Evolutionary conservation across 2,888 invertebrate genomes (phyloP), one percentile per base, ranked within the genome.

Genomic region (Dynastes hyllus): DNA sequence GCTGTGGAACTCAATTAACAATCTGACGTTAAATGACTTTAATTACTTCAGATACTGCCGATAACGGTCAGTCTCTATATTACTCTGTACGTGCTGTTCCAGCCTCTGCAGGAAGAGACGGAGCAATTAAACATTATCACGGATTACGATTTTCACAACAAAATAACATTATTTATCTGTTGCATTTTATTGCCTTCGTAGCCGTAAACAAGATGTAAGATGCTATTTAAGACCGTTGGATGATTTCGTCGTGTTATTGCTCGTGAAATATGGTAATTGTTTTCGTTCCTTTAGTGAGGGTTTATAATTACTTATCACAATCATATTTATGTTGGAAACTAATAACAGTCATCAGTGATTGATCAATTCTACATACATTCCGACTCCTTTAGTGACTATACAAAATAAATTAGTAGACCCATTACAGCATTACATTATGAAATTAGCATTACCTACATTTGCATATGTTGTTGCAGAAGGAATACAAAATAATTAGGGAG

Each of bases 1-100:
- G 80, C 78, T 81, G 83, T 80, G 81, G 85, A 86, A 85, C 86
- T 86, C 86, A 86, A 87, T 87, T 86, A 86, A 85, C 85, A 86
- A 86, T 84, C 83, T 80, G 82, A 82, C 84, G 82, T 83, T 83
- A 84, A 85, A 83, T 80, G 82, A 80, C 84, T 87, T 86, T 86
- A 86, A 86, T 86, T 87, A 86, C 85, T 80, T 69, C 79, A 66
- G 82, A 81, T 78, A 77, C 70, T 53, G 71, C 76, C 76, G 81
- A 80, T 80, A 80, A 79, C 69, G 50, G 51, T 76, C 77, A 76
- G 71, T 78, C 78, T 77, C 75, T 78, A 27, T 73, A 78, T 75
- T 80, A 53, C 66, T 37, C 1, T 8, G 55, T 58, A 50, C 45
- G 63, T 32, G 50, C 66, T 27, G 45, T 29, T 5, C 69, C 29